Evolutionary conservation across 1,140 invertebrate genomes (phyloP).

Genomic region (Telenomus remus): DNA sequence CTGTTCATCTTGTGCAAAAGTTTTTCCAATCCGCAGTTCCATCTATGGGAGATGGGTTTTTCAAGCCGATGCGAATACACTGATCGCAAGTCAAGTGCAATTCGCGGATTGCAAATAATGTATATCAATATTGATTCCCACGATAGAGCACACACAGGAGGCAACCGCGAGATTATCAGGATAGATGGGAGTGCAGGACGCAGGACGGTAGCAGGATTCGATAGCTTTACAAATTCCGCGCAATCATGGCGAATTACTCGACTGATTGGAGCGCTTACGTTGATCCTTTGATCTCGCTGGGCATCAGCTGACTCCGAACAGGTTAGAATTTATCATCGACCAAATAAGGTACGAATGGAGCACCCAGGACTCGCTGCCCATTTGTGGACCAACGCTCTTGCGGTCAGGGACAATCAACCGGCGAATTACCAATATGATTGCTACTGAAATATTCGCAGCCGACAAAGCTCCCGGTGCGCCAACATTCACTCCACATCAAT

Average conservation of each 20-base stretch:
- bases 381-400: constrained; percentile 67
- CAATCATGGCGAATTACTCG: constrained; percentile 75
- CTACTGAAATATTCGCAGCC: constrained; percentile 73
- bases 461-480: constrained; percentile 67
- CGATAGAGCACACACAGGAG: constrained; percentile 16
- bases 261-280: constrained; percentile 76
- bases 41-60: too few species aligned
- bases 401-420: constrained; percentile 75
- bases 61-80: too few species aligned
- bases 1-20: too few species aligned
- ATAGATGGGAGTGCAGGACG: constrained; percentile 18
- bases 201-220: constrained; percentile 56
- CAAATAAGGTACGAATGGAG: constrained; percentile 74
- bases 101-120: constrained; percentile 19
- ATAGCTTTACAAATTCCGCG: constrained; percentile 60
- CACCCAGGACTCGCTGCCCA: constrained; percentile 62
- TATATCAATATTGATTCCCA: constrained; percentile 53
- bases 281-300: constrained; percentile 72
- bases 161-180: constrained; percentile 40
- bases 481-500: constrained; percentile 36
- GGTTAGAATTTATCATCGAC: constrained; percentile 73
- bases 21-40: too few species aligned
- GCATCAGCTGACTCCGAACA: constrained; percentile 49
- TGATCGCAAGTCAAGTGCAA: constrained; percentile 5
- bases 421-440: constrained; percentile 76